Evolutionary conservation across 2,888 invertebrate genomes (phyloP), one percentile per base, ranked within the genome.

Genomic region (Sesia apiformis): DNA sequence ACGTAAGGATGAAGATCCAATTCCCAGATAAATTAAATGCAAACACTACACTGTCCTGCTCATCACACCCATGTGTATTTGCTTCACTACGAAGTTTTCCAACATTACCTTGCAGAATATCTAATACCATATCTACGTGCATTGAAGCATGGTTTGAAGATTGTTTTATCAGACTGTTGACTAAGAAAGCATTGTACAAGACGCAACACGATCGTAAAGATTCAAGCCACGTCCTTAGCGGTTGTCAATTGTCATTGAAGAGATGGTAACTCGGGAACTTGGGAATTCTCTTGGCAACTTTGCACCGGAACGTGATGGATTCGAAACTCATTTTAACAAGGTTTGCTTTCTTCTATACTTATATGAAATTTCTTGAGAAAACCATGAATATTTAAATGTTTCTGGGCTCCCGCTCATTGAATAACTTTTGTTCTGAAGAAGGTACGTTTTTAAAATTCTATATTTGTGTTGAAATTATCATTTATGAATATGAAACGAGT

Each of bases 291-390:
- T 58, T 57, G 58, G 55, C 57, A 63, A 66, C 57, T 64, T 65
- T 54, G 55, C 39, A 54, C 56, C 54, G 57, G 50, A 57, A 52
- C 58, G 52, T 54, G 55, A 62, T 60, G 58, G 59, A 61, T 62
- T 60, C 51, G n/a, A 59, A 67, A 65, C 60, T 66, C 54, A 51
- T 54, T 56, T 59, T 59, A 60, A 63, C 54, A 58, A 61, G 61
- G 57, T 60, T 61, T 56, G 49, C 52, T 56, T 51, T 57, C 46
- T 51, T 57, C 57, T 61, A 52, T 55, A 49, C 54, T 56, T 56
- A 55, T 57, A 52, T 57, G 57, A 56, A 46, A 46, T 57, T 55
- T 55, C 52, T 54, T 53, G 49, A 43, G 46, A 49, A 53, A 43
- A 51, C 50, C 55, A 60, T 62, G 58, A 60, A 62, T 62, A 60